phyloP scores from a whole-genome alignment of 2,113 vertebrate species.

The Sardina pilchardus region DNA sequence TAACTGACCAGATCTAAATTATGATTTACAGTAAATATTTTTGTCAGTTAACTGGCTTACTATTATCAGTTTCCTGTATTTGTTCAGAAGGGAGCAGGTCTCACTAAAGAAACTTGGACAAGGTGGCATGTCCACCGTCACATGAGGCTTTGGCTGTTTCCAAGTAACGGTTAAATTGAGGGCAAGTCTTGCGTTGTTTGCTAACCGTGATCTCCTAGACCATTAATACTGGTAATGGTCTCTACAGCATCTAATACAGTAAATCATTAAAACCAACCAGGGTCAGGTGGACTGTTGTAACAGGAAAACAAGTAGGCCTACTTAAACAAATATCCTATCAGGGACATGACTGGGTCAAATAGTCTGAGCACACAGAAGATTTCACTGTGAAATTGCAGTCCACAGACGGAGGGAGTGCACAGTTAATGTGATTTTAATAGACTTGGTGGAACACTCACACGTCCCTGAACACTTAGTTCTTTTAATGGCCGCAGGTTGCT shows the following conservation, averaged over 20 bases:
- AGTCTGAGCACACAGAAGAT: background rate
- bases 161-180: background rate
- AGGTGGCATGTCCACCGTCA: background rate
- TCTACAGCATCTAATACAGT: no score
- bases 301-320: background rate
- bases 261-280: no score
- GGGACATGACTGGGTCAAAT: background rate
- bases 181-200: background rate
- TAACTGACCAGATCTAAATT: no score
- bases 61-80: background rate
- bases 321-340: background rate
- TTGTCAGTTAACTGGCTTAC: no score
- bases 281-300: background rate
- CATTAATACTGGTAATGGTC: background rate
- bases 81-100: background rate
- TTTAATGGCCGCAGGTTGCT: background rate
- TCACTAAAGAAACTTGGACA: no score
- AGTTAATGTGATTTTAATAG: background rate
- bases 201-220: background rate
- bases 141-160: background rate
- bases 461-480: background rate
- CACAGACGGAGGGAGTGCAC: background rate
- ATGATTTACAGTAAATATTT: no score
- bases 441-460: background rate
- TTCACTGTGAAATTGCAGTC: background rate